These are phyloP conservation scores for Salvelinus fontinalis DNA, from an alignment of 2,113 vertebrate species.

Conservation along the genomic window DNA sequence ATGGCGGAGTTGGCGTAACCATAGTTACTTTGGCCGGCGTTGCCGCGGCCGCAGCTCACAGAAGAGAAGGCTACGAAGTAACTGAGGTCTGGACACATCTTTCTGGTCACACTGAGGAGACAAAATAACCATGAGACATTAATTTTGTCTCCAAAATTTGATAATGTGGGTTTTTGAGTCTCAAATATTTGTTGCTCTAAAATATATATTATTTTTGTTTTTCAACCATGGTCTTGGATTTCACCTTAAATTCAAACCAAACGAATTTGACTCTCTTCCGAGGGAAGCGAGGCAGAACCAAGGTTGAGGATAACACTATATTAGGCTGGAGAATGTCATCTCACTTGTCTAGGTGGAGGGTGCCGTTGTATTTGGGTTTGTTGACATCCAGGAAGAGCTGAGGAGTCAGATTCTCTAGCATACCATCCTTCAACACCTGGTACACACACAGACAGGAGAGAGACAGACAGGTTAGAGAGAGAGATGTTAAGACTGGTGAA, in stretches of 20 bases:
- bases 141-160: background rate
- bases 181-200: too few species aligned
- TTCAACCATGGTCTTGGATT: too few species aligned
- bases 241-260: too few species aligned
- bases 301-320: too few species aligned
- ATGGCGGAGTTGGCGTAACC: conserved; percentile 96
- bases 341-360: conserved; percentile 88
- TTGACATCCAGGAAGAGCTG: conserved; percentile 84
- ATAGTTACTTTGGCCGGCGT: conserved; percentile 92
- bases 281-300: too few species aligned
- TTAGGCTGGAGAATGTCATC: background rate
- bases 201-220: too few species aligned
- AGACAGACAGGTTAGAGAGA: too few species aligned
- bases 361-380: conserved; percentile 89
- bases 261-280: too few species aligned
- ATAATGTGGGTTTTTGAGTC: too few species aligned
- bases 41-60: conserved; percentile 93
- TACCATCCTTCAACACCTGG: conserved; percentile 89
- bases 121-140: background rate
- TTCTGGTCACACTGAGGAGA: conserved; percentile 80
- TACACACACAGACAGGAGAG: background rate
- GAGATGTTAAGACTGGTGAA: too few species aligned
- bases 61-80: conserved; percentile 97
- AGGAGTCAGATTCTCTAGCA: conserved; percentile 91
- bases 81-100: conserved; percentile 84